phyloP scores from a whole-genome alignment of 2,888 invertebrate genomes.

The Oscheius sp. region DNA sequence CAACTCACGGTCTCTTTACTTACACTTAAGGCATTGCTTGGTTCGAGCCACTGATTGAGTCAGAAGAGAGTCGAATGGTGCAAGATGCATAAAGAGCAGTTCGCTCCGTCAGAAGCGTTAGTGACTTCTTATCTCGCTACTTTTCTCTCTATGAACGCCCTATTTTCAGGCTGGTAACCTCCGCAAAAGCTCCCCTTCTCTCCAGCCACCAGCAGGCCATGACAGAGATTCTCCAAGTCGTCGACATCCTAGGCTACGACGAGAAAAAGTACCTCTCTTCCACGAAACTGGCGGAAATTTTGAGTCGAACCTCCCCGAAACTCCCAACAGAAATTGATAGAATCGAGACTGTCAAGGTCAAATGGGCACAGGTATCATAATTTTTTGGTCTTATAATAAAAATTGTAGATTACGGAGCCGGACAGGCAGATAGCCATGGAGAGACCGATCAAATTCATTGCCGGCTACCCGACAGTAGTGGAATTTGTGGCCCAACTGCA shows the following conservation, averaged over 20 bases:
- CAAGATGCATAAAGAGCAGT: too few relatives aligned
- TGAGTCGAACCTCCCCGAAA: conserved; percentile 32
- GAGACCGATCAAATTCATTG: conserved; percentile 55
- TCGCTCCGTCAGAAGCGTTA: too few relatives aligned
- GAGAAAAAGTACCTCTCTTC: conserved; percentile 45
- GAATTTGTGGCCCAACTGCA: conserved; percentile 52
- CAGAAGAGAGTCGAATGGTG: too few relatives aligned
- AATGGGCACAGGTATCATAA: conserved; percentile 46
- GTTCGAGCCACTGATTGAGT: too few relatives aligned
- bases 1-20: too few relatives aligned
- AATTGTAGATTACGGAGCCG: conserved; percentile 55
- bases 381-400: not conserved
- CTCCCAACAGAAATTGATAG: conserved; percentile 45
- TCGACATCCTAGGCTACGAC: conserved; percentile 24
- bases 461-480: conserved; percentile 65
- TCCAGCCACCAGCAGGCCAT: conserved; percentile 11
- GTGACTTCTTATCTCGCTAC: too few relatives aligned
- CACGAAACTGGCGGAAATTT: conserved; percentile 19
- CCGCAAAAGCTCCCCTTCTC: not conserved
- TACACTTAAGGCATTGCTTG: too few relatives aligned
- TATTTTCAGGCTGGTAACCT: not conserved
- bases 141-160: too few relatives aligned
- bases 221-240: not conserved
- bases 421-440: conserved; percentile 58
- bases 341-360: conserved; percentile 44